phyloP scores from a whole-genome alignment of 35 echinoderm and acorn worm species.

The Lytechinus pictus region DNA sequence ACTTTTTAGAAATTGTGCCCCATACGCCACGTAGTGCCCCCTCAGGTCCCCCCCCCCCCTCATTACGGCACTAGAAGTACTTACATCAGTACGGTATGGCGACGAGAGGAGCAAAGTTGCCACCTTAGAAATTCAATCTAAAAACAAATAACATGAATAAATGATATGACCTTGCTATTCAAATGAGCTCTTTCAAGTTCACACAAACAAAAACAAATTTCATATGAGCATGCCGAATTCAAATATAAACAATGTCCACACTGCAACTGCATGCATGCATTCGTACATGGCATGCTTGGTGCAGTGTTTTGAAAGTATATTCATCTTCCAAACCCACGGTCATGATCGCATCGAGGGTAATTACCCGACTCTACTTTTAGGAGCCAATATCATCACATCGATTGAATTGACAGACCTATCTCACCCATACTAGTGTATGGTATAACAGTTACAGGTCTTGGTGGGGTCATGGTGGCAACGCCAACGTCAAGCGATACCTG shows the following conservation, averaged over 20 bases:
- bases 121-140: too few relatives aligned
- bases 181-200: too few relatives aligned
- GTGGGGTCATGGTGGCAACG: not conserved
- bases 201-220: not conserved
- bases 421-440: not conserved
- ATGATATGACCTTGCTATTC: too few relatives aligned
- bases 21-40: too few relatives aligned
- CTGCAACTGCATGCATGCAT: not conserved
- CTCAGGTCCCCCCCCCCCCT: too few relatives aligned
- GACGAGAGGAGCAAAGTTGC: too few relatives aligned
- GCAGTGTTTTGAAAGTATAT: not conserved
- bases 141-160: too few relatives aligned
- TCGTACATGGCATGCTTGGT: too few relatives aligned
- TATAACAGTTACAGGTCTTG: not conserved
- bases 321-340: not conserved
- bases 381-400: not conserved
- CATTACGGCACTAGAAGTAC: too few relatives aligned
- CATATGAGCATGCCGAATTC: not conserved
- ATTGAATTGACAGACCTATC: not conserved
- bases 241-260: not conserved
- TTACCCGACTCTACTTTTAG: not conserved
- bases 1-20: too few relatives aligned
- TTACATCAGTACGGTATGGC: too few relatives aligned
- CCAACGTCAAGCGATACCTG: not conserved
- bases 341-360: not conserved